Base-by-base conservation (phyloP, 2,797 vertebrate species). In the Sebastolobus altivelis region DNA sequence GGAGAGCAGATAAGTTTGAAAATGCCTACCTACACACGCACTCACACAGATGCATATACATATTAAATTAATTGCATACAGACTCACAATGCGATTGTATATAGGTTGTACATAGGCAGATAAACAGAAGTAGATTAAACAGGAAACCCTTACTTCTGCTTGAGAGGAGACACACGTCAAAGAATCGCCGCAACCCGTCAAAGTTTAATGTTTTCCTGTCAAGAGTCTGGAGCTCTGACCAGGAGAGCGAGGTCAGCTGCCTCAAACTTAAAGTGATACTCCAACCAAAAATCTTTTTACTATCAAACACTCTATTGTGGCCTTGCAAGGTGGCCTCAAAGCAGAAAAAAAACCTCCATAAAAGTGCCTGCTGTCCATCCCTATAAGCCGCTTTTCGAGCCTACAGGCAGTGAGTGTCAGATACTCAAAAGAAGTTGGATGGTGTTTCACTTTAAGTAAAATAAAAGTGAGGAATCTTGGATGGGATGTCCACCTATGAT, bases 31-130 rank as follows among this genome's bases (percentile, higher is more conserved):
- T 8, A 78, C 58, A 54, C 35, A 70, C 63, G 40, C 71, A 82
- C 14, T 9, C 38, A 65, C 38, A 59, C 66, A 80, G n/a, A 80
- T 55, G 62, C 72, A 79, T 29, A 54, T 27, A 60, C 56, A 70
- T 76, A 38, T 65, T 69, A 67, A 84, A 67, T 69, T 12, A 74
- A 75, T 66, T 62, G 27, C 73, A 72, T 81, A 84, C 35, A 82
- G 46, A 75, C 49, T 77, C 33, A 49, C 54, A 63, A 59, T 83
- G 72, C 76, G 55, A 86, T 69, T 95, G 92, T 94, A 93, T 83
- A 94, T 92, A 93, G 8, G 13, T 81, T 95, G 94, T 95, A 94
- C 56, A 95, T 90, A 95, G 46, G 59, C 79, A 65, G 77, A 82
- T 82, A 84, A 79, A 65, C 56, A 74, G 74, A 81, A 75, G 67